phyloP scores from a whole-genome alignment of 1,140 invertebrate species.

The Drosophila lowei region DNA sequence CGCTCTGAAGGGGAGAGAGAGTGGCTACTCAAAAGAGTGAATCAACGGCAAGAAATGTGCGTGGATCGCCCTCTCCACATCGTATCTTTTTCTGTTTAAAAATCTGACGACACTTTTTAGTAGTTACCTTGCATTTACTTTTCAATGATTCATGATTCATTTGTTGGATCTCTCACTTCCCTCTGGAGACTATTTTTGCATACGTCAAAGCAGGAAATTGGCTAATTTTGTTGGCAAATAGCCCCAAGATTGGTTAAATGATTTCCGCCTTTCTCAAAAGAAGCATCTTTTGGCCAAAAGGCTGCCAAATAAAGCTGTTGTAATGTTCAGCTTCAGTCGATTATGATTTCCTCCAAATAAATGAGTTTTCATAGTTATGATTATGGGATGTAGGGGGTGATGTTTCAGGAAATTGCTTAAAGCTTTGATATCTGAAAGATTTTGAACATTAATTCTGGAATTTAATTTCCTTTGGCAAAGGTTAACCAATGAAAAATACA shows the following conservation, averaged over 20 bases:
- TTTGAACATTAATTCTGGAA: background rate
- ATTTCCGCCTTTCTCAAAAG: slow-evolving; percentile 15
- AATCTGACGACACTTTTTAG: slow-evolving; percentile 20
- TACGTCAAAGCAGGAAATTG: slow-evolving; percentile 19
- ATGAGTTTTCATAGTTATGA: background rate
- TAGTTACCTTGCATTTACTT: slow-evolving; percentile 9
- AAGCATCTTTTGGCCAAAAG: background rate
- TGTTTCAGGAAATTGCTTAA: no score
- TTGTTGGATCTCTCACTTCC: background rate
- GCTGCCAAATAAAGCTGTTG: background rate
- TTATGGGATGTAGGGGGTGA: background rate
- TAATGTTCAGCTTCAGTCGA: background rate
- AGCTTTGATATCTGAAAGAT: background rate
- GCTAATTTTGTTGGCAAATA: slow-evolving; percentile 21
- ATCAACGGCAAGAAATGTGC: slow-evolving; percentile 34
- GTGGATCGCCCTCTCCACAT: slow-evolving; percentile 3
- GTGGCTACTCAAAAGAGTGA: slow-evolving; percentile 4
- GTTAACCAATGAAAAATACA: no score
- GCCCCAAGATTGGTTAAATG: background rate
- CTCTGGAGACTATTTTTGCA: background rate
- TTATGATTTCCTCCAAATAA: background rate
- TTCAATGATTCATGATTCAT: slow-evolving; percentile 10
- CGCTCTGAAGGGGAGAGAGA: slow-evolving; percentile 24
- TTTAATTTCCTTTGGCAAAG: no score
- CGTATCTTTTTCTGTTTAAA: slow-evolving; percentile 28